These are phyloP conservation scores for Sylvietta virens DNA, from an alignment of 2,113 vertebrate genomes.

Conservation along the genomic window DNA sequence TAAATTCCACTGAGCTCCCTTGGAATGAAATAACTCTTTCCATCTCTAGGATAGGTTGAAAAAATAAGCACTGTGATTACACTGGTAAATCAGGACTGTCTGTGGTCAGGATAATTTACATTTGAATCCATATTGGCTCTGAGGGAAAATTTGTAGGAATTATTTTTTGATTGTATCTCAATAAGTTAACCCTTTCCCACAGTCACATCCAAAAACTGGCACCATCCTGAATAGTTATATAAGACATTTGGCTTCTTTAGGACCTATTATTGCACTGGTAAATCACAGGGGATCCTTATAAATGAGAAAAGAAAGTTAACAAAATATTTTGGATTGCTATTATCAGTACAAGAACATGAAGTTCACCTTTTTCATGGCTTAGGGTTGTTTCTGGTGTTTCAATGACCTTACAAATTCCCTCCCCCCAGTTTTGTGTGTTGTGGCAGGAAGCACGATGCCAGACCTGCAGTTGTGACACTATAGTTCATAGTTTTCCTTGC, in stretches of 20 bases:
- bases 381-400: background rate
- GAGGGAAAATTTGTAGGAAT: background rate
- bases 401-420: background rate
- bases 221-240: background rate
- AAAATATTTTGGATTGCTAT: background rate
- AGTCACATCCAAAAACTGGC: background rate
- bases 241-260: background rate
- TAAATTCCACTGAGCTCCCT: background rate
- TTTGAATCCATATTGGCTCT: background rate
- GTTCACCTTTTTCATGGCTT: background rate
- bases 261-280: background rate
- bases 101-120: background rate
- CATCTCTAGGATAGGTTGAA: background rate
- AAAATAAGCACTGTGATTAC: background rate
- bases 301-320: background rate
- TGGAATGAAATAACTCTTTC: background rate
- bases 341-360: background rate
- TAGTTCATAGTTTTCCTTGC: background rate
- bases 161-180: background rate
- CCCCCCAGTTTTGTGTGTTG: fast-evolving
- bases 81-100: background rate
- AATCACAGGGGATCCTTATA: background rate
- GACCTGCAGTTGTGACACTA: background rate
- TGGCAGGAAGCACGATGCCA: background rate
- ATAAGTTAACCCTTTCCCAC: background rate